phyloP scores from a whole-genome alignment of 2,113 vertebrate genomes.

The Pyrgilauda ruficollis region DNA sequence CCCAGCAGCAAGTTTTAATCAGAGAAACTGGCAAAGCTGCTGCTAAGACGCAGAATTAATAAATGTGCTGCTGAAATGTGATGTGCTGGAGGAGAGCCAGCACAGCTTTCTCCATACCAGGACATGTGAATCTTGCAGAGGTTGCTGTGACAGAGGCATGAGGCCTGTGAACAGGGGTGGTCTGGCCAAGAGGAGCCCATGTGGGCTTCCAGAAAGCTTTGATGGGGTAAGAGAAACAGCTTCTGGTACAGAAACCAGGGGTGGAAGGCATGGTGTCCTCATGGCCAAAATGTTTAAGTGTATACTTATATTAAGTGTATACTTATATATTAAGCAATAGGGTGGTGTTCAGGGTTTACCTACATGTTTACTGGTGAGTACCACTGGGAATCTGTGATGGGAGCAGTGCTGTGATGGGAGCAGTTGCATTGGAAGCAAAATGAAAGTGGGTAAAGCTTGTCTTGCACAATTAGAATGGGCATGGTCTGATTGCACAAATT shows the following conservation, averaged over 20 bases:
- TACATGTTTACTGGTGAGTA: background rate
- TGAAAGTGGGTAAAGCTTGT: background rate
- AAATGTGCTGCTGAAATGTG: background rate
- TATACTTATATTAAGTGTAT: too few species aligned
- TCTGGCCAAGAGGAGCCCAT: rapidly evolving
- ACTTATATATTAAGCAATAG: background rate
- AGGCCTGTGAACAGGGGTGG: background rate
- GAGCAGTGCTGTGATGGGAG: background rate
- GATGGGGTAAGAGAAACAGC: background rate
- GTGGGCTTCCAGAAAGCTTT: background rate
- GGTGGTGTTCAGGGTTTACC: background rate
- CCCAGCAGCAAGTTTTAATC: background rate
- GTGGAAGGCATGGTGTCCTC: background rate
- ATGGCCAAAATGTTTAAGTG: background rate
- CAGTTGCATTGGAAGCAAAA: background rate
- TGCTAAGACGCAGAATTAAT: background rate
- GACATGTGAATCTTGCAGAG: background rate
- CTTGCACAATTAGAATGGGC: background rate
- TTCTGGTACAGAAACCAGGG: background rate
- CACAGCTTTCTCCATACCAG: background rate
- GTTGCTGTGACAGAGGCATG: background rate
- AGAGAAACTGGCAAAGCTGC: background rate
- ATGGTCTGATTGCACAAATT: background rate
- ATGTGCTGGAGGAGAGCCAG: background rate
- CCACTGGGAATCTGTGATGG: background rate